These are phyloP conservation scores for Episyrphus balteatus DNA, from an alignment of 1,140 invertebrate genomes.

Conservation along the genomic window DNA sequence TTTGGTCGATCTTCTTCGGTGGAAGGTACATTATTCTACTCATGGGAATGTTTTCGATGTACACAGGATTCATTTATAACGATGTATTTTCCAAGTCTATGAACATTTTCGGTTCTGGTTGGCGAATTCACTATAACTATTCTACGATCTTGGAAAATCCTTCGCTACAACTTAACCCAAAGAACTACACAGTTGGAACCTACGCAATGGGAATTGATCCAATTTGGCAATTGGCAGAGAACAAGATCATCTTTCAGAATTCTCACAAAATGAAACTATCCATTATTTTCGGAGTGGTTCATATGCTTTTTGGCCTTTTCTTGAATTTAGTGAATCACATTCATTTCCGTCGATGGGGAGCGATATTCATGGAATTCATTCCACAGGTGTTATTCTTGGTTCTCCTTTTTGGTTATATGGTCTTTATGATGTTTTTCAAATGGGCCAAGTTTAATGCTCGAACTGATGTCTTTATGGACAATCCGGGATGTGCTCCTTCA, in stretches of 20 bases:
- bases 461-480: conserved; percentile 36
- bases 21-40: conserved; percentile 95
- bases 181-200: conserved; percentile 29
- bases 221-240: conserved; percentile 77
- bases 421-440: conserved; percentile 84
- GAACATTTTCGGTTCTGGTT: conserved; percentile 86
- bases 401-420: conserved; percentile 90
- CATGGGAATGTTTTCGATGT: conserved; percentile 85
- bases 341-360: conserved; percentile 67
- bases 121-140: conserved; percentile 49
- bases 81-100: conserved; percentile 94
- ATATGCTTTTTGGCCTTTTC: conserved; percentile 93
- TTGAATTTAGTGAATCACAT: conserved; percentile 82
- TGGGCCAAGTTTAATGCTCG: conserved; percentile 62
- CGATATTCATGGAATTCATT: conserved; percentile 82
- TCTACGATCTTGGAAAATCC: conserved; percentile 36
- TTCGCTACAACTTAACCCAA: conserved; percentile 52
- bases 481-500: conserved; percentile 67
- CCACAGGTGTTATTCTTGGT: conserved; percentile 86
- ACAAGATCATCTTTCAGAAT: conserved; percentile 95
- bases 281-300: conserved; percentile 87
- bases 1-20: conserved; percentile 94
- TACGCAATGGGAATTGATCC: conserved; percentile 86
- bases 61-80: conserved; percentile 94
- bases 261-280: conserved; percentile 99